These are phyloP conservation scores for Tridacna crocea DNA, from an alignment of 2,888 invertebrate species.

Conservation along the genomic window DNA sequence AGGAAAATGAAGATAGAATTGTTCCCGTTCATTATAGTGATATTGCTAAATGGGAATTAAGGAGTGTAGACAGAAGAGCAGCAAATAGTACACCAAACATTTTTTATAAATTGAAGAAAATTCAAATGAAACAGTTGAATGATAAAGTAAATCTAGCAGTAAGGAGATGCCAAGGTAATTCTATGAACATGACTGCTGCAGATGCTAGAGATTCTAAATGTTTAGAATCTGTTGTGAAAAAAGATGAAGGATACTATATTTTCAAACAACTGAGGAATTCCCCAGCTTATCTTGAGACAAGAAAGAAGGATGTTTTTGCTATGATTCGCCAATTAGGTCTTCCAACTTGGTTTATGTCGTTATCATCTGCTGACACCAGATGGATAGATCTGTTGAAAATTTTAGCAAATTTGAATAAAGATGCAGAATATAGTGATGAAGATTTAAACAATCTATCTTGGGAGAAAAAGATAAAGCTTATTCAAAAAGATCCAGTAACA, in stretches of 20 bases:
- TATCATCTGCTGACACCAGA: too few species aligned
- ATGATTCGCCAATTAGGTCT: too few species aligned
- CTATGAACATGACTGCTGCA: constrained; percentile 40
- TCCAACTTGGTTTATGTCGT: too few species aligned
- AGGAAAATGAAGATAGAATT: constrained; percentile 34
- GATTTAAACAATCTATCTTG: constrained; percentile 31
- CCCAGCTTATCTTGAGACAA: too few species aligned
- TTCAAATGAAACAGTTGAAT: constrained; percentile 58
- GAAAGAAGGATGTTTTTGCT: too few species aligned
- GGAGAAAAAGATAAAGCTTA: constrained; percentile 47
- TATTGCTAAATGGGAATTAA: too few species aligned
- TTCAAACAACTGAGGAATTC: too few species aligned
- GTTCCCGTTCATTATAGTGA: too few species aligned
- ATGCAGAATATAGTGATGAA: constrained; percentile 30
- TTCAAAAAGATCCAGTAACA: constrained; percentile 48
- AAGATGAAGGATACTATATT: constrained; percentile 77
- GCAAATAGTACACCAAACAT: constrained; percentile 46
- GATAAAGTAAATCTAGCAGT: constrained; percentile 56
- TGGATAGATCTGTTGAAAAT: constrained; percentile 58
- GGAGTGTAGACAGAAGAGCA: constrained; percentile 40
- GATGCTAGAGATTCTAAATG: constrained; percentile 25
- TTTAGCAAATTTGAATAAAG: constrained; percentile 42
- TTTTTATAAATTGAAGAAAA: too few species aligned
- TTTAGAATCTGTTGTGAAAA: constrained; percentile 61
- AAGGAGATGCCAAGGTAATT: constrained; percentile 38